Evolutionary conservation across 2,113 vertebrate genomes (phyloP), one percentile per base, ranked within the genome.

Genomic region (Andinoacara biseriatus): DNA sequence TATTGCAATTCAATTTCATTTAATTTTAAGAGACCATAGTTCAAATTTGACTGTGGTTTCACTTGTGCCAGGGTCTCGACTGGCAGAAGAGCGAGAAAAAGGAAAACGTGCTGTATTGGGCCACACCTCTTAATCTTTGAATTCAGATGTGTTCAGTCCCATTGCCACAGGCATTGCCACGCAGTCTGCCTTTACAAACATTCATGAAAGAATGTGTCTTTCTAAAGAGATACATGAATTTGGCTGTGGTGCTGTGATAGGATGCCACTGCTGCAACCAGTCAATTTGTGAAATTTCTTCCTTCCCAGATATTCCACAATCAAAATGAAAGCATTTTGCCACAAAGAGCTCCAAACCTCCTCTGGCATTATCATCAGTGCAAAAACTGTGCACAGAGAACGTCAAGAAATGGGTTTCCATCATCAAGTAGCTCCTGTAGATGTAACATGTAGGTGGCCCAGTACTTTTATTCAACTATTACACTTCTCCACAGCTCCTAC

Each of bases 231-330:
- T 26, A 26, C 46, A 26, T 69, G 26, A 29, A 69, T 0, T 14
- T 18, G 22, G 46, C 24, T 11, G 4, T 8, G 1, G 61, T 15
- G 40, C 40, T 49, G 5, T 49, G 0, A 67, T 46, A 67, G 22
- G 40, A 67, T 69, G 40, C 18, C 24, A 7, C 40, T 29, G 0
- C 46, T 67, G 40, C 22, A 67, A 26, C 14, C 26, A 29, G 40
- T 67, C 22, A 18, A 3, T 49, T 49, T 69, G 15, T 0, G 0
- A 2, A 67, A 46, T 67, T 40, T 26, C 63, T 17, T 69, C 18
- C 52, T 20, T 54, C 18, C 3, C 8, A 54, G 18, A 54, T 20
- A 69, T 69, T 69, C 0, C 24, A 29, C 15, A 10, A 49, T 29
- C 46, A 49, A 43, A 67, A 10, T 26, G 35, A 8, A 38, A 38